phyloP scores from a whole-genome alignment of 2,888 invertebrate genomes.

The Lasioglossum malachurum region DNA sequence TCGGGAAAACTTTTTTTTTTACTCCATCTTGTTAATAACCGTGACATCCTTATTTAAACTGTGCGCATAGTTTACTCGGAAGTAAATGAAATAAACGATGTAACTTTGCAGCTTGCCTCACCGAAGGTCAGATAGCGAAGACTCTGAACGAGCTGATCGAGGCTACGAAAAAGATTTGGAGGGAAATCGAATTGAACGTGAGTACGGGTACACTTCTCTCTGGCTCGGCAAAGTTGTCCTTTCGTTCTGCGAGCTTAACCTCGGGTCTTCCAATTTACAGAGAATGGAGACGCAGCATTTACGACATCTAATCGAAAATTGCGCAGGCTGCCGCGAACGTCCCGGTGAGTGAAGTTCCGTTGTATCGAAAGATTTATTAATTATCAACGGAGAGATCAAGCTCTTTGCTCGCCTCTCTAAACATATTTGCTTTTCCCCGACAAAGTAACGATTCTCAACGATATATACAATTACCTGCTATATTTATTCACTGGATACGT shows the following conservation, averaged over 20 bases:
- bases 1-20: too few relatives aligned
- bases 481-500: background rate
- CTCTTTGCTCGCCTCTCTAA: conserved; percentile 8
- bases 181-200: conserved; percentile 88
- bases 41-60: conserved; percentile 23
- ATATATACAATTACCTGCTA: background rate
- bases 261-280: conserved; percentile 79
- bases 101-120: conserved; percentile 75
- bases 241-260: background rate
- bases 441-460: conserved; percentile 7
- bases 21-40: conserved; percentile 5
- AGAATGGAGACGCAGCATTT: conserved; percentile 89
- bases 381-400: background rate
- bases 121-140: conserved; percentile 87
- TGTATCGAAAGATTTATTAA: conserved; percentile 52
- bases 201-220: conserved; percentile 66
- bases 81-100: too few relatives aligned
- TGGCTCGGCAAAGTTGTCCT: background rate
- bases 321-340: conserved; percentile 88
- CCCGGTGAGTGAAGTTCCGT: conserved; percentile 70
- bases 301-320: conserved; percentile 90
- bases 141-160: conserved; percentile 89
- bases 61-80: too few relatives aligned
- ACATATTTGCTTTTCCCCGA: too few relatives aligned
- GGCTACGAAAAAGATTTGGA: conserved; percentile 89